Base-by-base conservation (phyloP, 2,113 vertebrate species). In the Gobius niger region DNA sequence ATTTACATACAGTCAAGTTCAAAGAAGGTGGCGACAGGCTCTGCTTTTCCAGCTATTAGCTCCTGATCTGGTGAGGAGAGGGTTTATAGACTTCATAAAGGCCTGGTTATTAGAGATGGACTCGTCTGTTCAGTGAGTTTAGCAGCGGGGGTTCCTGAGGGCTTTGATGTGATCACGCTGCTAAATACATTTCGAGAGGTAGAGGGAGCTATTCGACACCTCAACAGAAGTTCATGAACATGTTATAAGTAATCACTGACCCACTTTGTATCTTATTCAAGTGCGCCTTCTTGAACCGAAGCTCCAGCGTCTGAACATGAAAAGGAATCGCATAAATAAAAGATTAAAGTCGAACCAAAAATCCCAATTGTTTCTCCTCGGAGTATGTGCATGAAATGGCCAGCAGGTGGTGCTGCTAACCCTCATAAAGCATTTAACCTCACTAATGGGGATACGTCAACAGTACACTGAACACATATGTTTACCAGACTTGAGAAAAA, bases 101-200 rank as follows among this genome's bases (percentile, higher is more conserved):
- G 63, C 56, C 62, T 63, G 57, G 65, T 83, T 87, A 85, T 86
- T 83, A 87, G 75, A 83, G 84, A 87, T 79, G 77, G 73, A 65
- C 75, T 71, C 3, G 69, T 59, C 77, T 81, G 81, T 66, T 69
- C 79, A 83, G 83, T 83, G 85, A 85, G 70, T 82, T 83, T 63
- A 84, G 56, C 86, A 81, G 86, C 80, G 53, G 84, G 53, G 89
- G 74, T 79, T 78, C 77, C 77, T 10, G 19, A 51, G 63, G 34
- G 81, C 88, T 88, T 87, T 88, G 82, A 86, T 89, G 87, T 84
- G 78, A 82, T 85, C 77, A 76, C 15, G 76, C 81, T 74, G 81
- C 83, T 82, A 82, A 85, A 83, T 81, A 75, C 81, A 76, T 82
- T 74, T 63, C 60, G 73, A 84, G 76, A 82, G 82, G 74, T 65